Conservation (phyloP, 1,140 invertebrate genomes). For the Euschistus heros region DNA sequence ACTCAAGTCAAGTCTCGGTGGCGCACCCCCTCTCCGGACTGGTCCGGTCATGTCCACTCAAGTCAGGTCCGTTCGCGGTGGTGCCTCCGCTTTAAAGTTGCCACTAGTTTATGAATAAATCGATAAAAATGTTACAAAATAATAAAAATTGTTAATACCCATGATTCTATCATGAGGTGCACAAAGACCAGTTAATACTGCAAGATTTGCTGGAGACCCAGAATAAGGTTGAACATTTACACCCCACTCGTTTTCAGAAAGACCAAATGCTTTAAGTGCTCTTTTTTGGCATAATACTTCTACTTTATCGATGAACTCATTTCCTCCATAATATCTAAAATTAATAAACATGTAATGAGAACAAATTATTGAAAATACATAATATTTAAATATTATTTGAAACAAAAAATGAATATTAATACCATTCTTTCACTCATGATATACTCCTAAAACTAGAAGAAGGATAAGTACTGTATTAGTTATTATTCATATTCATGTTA, state of each 20-base stretch:
- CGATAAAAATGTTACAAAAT: no score
- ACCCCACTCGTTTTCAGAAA: slow-evolving; percentile 84
- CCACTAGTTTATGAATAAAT: no score
- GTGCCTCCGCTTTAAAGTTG: no score
- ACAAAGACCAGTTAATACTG: slow-evolving; percentile 78
- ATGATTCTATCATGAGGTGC: slow-evolving; percentile 93
- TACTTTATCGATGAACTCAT: slow-evolving; percentile 91
- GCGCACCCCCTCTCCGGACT: no score
- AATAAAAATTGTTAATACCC: slow-evolving; percentile 43
- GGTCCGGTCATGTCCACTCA: no score
- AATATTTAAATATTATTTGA: slow-evolving; percentile 23
- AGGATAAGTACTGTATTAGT: no score
- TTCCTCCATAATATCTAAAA: slow-evolving; percentile 86
- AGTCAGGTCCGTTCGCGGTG: no score
- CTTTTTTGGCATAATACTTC: slow-evolving; percentile 82
- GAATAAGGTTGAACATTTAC: slow-evolving; percentile 97
- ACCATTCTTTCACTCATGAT: no score
- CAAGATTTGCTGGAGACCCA: slow-evolving; percentile 95
- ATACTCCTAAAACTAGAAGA: no score
- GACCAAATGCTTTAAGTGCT: slow-evolving; percentile 68
- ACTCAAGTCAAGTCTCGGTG: no score
- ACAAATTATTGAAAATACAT: slow-evolving; percentile 20
- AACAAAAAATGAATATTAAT: no score
- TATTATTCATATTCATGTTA: no score
- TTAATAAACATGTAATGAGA: background rate